phyloP scores from a whole-genome alignment of 2,888 invertebrate genomes.

The Neoascia interrupta region DNA sequence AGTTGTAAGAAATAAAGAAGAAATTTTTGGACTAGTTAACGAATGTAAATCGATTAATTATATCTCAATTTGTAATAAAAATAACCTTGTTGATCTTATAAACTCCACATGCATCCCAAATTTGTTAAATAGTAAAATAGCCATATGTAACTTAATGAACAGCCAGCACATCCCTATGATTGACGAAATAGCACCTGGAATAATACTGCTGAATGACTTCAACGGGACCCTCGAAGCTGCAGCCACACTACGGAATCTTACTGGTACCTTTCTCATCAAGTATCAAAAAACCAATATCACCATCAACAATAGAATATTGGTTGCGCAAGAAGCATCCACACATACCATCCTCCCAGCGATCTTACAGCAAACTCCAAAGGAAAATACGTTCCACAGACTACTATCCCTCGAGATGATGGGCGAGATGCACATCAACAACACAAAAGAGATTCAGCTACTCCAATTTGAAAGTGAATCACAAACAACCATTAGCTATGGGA shows the following conservation, averaged over 20 bases:
- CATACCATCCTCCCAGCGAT: background rate
- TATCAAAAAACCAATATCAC: constrained; percentile 11
- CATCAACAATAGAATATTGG: constrained; percentile 23
- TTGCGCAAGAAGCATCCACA: background rate
- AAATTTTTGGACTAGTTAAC: constrained; percentile 1
- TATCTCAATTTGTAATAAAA: too few relatives aligned
- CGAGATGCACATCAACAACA: constrained; percentile 10
- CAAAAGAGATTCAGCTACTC: constrained; percentile 5
- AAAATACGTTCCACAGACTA: background rate
- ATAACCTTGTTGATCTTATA: constrained; percentile 4
- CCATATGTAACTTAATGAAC: too few relatives aligned
- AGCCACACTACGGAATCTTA: constrained; percentile 2
- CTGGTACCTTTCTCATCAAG: constrained; percentile 17
- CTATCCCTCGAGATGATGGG: constrained; percentile 8
- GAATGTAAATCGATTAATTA: constrained; percentile 14
- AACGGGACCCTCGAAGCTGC: constrained; percentile 8
- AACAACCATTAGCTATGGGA: background rate
- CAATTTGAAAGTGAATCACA: background rate
- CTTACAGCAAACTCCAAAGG: background rate
- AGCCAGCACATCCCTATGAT: constrained; percentile 8
- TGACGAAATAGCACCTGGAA: constrained; percentile 26
- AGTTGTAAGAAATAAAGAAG: too few relatives aligned
- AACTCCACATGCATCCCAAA: constrained; percentile 18
- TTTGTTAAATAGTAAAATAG: constrained; percentile 1
- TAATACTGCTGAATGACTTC: constrained; percentile 22